Conservation (phyloP, 2,797 vertebrate genomes). For the Eremophila alpestris region DNA sequence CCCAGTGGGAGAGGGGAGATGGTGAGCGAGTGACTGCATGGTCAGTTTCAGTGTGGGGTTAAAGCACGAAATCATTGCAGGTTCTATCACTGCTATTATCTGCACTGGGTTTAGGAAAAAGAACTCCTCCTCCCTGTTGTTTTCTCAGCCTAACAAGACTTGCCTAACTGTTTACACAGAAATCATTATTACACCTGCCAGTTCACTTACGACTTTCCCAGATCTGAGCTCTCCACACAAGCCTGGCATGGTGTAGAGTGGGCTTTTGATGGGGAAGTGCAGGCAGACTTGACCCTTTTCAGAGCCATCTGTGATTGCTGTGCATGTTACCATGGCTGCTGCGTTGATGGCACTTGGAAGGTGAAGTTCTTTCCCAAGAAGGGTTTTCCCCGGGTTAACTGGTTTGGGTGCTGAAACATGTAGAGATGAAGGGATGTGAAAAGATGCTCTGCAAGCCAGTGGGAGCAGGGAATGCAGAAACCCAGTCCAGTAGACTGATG, state of each 20-base stretch:
- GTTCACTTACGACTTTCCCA: neutral
- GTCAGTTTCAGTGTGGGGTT: neutral
- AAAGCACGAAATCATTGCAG: neutral
- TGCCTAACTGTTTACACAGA: neutral
- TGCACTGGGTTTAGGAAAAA: neutral
- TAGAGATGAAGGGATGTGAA: neutral
- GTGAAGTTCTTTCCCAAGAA: neutral
- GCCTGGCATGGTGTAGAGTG: neutral
- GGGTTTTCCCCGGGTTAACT: neutral
- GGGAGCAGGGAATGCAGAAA: neutral
- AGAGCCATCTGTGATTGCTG: neutral
- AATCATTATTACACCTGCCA: neutral
- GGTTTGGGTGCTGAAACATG: neutral
- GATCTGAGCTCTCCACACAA: neutral
- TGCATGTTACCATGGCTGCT: neutral
- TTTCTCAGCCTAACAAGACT: neutral
- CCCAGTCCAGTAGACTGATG: neutral
- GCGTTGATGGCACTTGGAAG: neutral
- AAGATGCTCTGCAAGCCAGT: neutral
- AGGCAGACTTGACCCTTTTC: neutral
- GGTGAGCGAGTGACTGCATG: accelerated
- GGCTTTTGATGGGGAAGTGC: neutral
- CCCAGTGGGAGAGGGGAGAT: neutral
- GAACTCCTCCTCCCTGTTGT: accelerated
- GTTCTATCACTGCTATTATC: neutral